A percentile compares a stretch with the other conserved stretches of the same genome.
phyloP scores from a whole-genome alignment of 2,888 invertebrate species.

The Ormyrus pomaceus region DNA sequence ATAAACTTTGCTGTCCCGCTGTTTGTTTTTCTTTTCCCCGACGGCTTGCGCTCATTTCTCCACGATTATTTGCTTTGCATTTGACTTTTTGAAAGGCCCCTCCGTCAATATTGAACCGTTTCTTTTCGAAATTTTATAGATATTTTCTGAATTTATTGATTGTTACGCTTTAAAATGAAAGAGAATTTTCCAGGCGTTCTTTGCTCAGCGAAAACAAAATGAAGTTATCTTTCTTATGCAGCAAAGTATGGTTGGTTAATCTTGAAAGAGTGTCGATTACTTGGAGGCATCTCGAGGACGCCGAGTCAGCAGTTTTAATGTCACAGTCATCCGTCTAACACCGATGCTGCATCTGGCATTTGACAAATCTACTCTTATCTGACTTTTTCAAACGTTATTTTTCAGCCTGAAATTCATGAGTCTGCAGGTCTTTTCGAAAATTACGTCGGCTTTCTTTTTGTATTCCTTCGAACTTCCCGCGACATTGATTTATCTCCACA shows the following conservation, averaged over 20 bases:
- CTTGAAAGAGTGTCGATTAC: slow-evolving; percentile 46
- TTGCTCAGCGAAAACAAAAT: slow-evolving; percentile 22
- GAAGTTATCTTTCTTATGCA: slow-evolving; percentile 44
- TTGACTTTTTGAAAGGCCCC: no score
- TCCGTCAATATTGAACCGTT: no score
- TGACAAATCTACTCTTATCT: slow-evolving; percentile 17
- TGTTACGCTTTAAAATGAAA: neutral
- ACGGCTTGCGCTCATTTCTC: no score
- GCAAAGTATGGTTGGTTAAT: slow-evolving; percentile 39
- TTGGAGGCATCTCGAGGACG: slow-evolving; percentile 27
- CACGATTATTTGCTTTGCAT: no score
- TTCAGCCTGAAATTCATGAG: neutral
- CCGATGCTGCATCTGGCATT: neutral
- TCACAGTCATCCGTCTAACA: neutral
- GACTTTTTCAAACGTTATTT: neutral
- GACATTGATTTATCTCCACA: neutral
- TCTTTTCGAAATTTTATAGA: no score
- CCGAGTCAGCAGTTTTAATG: slow-evolving; percentile 35
- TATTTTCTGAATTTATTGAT: no score
- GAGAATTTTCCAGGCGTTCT: slow-evolving; percentile 8
- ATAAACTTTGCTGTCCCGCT: no score
- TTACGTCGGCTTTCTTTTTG: no score
- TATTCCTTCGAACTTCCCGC: no score
- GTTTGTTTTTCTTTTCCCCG: no score
- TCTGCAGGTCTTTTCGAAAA: no score